phyloP scores from a whole-genome alignment of 2,113 vertebrate genomes.

The Murina feae region DNA sequence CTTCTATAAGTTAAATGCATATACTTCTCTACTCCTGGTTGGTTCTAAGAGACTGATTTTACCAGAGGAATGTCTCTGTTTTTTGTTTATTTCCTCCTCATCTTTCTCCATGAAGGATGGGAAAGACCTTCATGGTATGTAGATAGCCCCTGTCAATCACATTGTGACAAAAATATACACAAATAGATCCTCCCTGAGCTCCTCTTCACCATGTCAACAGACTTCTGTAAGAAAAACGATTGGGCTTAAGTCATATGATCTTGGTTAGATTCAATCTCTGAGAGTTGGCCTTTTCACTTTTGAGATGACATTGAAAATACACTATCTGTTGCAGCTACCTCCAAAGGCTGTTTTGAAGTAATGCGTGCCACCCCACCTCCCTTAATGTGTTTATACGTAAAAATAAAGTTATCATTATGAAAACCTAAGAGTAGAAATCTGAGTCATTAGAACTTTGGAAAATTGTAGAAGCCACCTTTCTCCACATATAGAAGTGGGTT shows the following conservation, averaged over 20 bases:
- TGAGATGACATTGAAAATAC: background rate
- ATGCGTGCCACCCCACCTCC: background rate
- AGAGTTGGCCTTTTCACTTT: background rate
- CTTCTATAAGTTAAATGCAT: background rate
- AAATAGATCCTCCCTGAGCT: background rate
- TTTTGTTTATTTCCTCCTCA: background rate
- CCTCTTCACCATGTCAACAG: background rate
- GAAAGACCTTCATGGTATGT: background rate
- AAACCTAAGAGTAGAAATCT: background rate
- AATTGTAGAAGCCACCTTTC: background rate
- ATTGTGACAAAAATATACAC: background rate
- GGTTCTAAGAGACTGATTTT: background rate
- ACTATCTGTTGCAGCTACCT: background rate
- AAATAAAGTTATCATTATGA: background rate
- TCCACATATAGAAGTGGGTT: background rate
- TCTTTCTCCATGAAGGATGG: background rate
- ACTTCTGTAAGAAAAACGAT: background rate
- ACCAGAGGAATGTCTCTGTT: background rate
- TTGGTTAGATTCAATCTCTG: background rate
- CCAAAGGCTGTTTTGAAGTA: background rate
- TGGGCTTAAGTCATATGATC: background rate
- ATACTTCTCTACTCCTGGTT: background rate
- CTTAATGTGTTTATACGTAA: background rate
- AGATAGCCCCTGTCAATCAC: background rate
- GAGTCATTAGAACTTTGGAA: background rate